A percentile compares a stretch with the other conserved stretches of the same genome.
Evolutionary conservation across 2,888 invertebrate genomes (phyloP).

Genomic region (Archips xylosteana): DNA sequence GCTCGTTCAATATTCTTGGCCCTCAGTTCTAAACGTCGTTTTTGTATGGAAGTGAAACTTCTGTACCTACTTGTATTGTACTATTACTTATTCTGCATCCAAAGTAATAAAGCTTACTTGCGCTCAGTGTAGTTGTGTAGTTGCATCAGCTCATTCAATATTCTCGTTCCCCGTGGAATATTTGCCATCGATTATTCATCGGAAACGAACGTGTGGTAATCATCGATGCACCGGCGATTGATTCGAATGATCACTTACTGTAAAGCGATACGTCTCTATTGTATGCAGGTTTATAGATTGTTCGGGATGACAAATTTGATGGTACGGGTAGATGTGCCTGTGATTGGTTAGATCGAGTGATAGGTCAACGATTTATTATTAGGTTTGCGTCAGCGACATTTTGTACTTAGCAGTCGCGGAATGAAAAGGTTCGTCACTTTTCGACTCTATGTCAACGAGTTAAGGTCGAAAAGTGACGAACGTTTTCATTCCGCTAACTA

Average conservation of each 20-base stretch:
- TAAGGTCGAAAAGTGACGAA: too few relatives aligned
- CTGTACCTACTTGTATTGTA: too few relatives aligned
- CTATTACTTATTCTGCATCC: too few relatives aligned
- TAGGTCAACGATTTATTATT: constrained; percentile 1
- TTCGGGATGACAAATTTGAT: constrained; percentile 1
- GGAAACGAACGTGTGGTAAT: constrained; percentile 37
- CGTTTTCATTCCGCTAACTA: too few relatives aligned
- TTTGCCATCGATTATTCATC: constrained; percentile 34
- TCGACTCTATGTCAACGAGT: too few relatives aligned
- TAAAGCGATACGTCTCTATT: constrained; percentile 4
- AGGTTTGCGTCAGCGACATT: neutral
- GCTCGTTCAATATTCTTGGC: too few relatives aligned
- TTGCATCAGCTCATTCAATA: constrained; percentile 18
- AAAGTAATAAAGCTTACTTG: neutral
- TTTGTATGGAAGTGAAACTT: too few relatives aligned
- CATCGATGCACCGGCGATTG: constrained; percentile 21
- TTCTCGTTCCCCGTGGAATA: constrained; percentile 7
- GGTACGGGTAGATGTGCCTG: neutral
- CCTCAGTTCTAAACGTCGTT: too few relatives aligned
- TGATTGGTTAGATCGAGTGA: neutral
- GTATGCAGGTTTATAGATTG: neutral
- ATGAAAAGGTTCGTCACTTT: too few relatives aligned
- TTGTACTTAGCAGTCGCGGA: neutral
- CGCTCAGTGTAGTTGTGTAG: neutral
- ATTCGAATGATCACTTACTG: constrained; percentile 14